Conservation (phyloP, 2,797 vertebrate genomes). For the Hydrophis major region DNA sequence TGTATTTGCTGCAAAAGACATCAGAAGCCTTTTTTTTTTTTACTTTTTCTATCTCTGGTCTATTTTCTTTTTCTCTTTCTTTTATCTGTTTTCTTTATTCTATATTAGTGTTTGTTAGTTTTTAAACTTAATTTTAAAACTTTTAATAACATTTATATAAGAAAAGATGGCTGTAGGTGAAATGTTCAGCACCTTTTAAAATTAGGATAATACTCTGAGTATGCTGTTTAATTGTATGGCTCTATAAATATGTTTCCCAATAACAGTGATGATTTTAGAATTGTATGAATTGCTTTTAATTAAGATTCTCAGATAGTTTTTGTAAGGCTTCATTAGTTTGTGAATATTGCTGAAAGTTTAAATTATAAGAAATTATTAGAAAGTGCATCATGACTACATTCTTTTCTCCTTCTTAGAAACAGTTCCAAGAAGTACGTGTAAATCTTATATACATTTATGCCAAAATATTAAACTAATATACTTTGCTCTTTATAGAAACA, state of each 20-base stretch:
- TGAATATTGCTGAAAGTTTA: conserved; percentile 32
- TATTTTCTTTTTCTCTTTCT: not conserved
- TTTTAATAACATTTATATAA: not conserved
- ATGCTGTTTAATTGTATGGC: conserved; percentile 21
- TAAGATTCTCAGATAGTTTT: conserved; percentile 15
- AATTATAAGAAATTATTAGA: conserved; percentile 12
- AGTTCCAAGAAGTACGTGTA: not conserved
- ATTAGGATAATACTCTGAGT: conserved; percentile 15
- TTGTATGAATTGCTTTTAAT: conserved; percentile 24
- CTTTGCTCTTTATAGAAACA: not conserved
- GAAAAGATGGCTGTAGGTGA: not conserved
- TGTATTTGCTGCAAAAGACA: not conserved
- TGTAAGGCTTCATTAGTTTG: conserved; percentile 21
- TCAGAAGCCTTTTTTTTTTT: not conserved
- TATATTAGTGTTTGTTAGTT: not conserved
- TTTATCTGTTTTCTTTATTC: not conserved
- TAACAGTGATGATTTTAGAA: conserved; percentile 24
- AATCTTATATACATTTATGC: not conserved
- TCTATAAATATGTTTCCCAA: conserved; percentile 28
- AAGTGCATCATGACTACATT: not conserved
- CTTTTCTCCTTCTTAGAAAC: not conserved
- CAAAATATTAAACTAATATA: not conserved
- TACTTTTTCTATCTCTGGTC: not conserved
- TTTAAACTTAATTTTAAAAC: not conserved
- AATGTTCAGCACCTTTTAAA: conserved; percentile 31